Conservation (phyloP, 2,113 vertebrate genomes). For the Dryoscopus gambensis region DNA sequence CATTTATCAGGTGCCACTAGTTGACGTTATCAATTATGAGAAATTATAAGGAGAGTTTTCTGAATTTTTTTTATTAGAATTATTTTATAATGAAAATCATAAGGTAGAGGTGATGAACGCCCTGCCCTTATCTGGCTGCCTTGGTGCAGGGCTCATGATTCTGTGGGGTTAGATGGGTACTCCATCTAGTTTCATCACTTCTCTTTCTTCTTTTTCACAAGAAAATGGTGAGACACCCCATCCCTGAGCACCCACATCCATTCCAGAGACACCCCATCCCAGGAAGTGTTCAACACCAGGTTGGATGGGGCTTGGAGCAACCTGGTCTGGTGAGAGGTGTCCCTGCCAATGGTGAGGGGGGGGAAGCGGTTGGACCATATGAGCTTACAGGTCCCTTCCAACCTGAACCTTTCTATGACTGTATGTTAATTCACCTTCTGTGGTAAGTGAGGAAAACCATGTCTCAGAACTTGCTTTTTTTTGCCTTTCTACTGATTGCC, state of each 20-base stretch:
- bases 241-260: background rate
- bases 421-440: background rate
- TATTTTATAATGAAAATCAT: background rate
- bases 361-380: background rate
- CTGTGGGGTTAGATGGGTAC: background rate
- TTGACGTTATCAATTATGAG: background rate
- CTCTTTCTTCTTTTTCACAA: background rate
- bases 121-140: background rate
- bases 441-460: background rate
- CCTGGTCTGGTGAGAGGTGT: background rate
- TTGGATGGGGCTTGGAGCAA: accelerated
- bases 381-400: background rate
- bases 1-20: background rate
- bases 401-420: no score
- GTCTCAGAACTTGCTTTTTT: background rate
- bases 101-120: background rate
- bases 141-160: background rate
- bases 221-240: background rate
- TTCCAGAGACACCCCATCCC: background rate
- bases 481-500: background rate
- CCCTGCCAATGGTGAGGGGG: background rate
- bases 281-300: background rate
- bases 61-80: background rate
- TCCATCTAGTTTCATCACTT: background rate
- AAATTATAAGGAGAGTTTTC: background rate